Conservation (phyloP, 2,888 invertebrate genomes). For the Apamea crenata region DNA sequence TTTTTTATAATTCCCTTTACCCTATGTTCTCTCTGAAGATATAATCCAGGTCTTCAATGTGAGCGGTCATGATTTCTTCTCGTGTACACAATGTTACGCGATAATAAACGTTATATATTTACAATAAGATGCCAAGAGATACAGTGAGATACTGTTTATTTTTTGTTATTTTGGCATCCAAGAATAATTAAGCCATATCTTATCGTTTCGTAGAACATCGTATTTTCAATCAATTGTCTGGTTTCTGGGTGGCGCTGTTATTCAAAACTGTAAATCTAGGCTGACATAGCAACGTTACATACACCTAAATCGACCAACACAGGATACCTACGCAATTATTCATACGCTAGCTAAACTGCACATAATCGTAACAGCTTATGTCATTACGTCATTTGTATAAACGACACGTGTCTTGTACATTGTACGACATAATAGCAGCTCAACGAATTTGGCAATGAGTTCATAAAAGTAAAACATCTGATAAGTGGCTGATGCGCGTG, state of each 20-base stretch:
- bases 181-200: neutral
- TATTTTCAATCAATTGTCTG: neutral
- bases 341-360: conserved; percentile 17
- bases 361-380: conserved; percentile 19
- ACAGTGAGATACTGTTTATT: neutral
- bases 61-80: neutral
- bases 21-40: neutral
- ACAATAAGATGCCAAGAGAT: conserved; percentile 25
- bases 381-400: conserved; percentile 47
- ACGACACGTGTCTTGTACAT: conserved; percentile 40
- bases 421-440: conserved; percentile 35
- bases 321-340: conserved; percentile 20
- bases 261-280: conserved; percentile 1
- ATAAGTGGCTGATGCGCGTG: conserved; percentile 52
- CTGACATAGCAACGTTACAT: neutral
- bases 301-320: conserved; percentile 6
- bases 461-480: conserved; percentile 54
- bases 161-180: conserved; percentile 6
- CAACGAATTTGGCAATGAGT: conserved; percentile 68
- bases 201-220: neutral
- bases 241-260: neutral
- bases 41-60: neutral
- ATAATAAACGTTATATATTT: conserved; percentile 12
- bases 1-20: neutral
- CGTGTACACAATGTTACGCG: neutral